Conservation (phyloP, 2,888 invertebrate genomes). For the Salticus scenicus region DNA sequence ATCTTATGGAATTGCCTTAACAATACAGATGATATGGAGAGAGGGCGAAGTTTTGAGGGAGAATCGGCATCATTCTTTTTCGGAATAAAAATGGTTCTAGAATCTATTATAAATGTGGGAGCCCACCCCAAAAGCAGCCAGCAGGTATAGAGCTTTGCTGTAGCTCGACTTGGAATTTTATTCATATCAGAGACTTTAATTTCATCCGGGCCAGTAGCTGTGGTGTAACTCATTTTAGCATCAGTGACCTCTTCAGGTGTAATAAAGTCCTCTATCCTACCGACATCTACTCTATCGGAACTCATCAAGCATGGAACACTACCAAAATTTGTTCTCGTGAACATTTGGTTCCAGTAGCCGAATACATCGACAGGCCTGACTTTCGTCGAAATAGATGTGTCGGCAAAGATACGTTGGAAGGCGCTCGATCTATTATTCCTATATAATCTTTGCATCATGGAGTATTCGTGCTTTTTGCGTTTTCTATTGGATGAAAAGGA, state of each 20-base stretch:
- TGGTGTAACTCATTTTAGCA: background rate
- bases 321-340: background rate
- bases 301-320: background rate
- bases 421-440: background rate
- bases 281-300: background rate
- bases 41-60: background rate
- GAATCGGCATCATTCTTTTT: background rate
- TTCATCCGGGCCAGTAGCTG: background rate
- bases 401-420: background rate
- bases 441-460: background rate
- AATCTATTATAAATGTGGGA: background rate
- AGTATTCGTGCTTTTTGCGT: background rate
- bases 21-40: background rate
- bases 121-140: background rate
- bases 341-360: background rate
- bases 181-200: background rate
- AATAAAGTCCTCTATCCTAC: background rate
- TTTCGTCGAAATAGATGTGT: background rate
- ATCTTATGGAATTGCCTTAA: constrained; percentile 22
- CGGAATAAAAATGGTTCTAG: background rate
- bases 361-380: background rate
- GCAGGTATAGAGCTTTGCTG: background rate
- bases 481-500: too few relatives aligned
- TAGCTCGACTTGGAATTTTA: background rate
- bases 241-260: background rate